A percentile compares a stretch with the other conserved stretches of the same genome.
Conservation (phyloP, 37 sponge, comb jelly and placozoan genomes). For the Amphimedon queenslandica region DNA sequence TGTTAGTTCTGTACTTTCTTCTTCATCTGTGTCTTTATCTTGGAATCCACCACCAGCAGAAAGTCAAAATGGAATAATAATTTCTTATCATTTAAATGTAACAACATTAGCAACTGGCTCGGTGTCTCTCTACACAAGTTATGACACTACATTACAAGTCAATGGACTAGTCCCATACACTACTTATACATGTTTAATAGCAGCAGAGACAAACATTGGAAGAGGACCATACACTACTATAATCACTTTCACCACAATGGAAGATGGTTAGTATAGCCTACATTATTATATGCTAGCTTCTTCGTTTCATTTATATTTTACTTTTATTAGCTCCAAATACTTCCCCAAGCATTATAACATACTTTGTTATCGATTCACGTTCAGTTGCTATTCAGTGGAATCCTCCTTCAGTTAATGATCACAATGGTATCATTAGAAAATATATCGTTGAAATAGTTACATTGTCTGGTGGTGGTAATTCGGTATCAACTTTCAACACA, state of each 20-base stretch:
- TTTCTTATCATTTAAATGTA: neutral
- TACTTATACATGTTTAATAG: slow-evolving; percentile 20
- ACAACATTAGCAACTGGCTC: neutral
- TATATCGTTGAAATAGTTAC: neutral
- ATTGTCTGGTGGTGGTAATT: neutral
- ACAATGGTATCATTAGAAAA: slow-evolving; percentile 14
- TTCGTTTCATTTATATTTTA: neutral
- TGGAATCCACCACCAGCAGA: neutral
- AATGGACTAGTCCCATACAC: slow-evolving; percentile 13
- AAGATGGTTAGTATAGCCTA: slow-evolving; percentile 28
- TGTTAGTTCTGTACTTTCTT: neutral
- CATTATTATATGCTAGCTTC: neutral
- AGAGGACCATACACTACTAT: slow-evolving; percentile 24
- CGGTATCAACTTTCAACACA: neutral
- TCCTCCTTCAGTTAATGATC: slow-evolving; percentile 4
- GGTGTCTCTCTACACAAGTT: slow-evolving; percentile 7
- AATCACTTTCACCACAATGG: slow-evolving; percentile 17
- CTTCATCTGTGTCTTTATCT: neutral
- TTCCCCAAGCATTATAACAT: neutral
- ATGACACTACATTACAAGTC: neutral
- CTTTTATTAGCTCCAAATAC: neutral
- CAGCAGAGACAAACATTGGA: slow-evolving; percentile 28
- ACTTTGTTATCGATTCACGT: neutral
- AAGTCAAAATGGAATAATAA: slow-evolving; percentile 8
- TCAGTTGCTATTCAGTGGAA: slow-evolving; percentile 14